Evolutionary conservation across 2,888 invertebrate species (phyloP).

Genomic region (Gortyna flavago): DNA sequence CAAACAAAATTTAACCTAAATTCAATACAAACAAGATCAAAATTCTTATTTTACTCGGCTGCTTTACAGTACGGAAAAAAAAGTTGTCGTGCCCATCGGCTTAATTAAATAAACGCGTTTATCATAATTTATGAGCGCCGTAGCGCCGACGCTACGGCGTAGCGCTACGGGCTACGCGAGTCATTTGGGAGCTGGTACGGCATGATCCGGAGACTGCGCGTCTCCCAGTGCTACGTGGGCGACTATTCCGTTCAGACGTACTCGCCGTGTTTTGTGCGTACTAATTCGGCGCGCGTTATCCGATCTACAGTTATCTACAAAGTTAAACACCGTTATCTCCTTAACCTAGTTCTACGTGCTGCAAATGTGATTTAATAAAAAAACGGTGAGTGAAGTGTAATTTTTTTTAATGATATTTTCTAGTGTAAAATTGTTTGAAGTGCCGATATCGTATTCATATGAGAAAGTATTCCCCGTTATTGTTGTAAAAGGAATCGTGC

Average conservation of each 20-base stretch:
- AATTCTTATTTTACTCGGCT: conserved; percentile 55
- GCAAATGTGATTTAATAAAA: conserved; percentile 79
- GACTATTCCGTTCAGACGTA: conserved; percentile 72
- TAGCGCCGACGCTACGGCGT: conserved; percentile 70
- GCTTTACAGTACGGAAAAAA: conserved; percentile 49
- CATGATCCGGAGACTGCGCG: conserved; percentile 87
- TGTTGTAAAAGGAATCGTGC: conserved; percentile 55
- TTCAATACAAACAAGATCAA: conserved; percentile 56
- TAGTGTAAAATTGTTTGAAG: conserved; percentile 63
- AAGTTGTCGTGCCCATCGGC: conserved; percentile 60
- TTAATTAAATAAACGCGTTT: conserved; percentile 77
- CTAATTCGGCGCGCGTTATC: conserved; percentile 64
- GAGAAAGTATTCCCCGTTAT: conserved; percentile 51
- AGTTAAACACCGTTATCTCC: conserved; percentile 60
- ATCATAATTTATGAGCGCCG: conserved; percentile 74
- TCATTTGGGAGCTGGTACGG: conserved; percentile 75
- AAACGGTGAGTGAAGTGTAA: conserved; percentile 79
- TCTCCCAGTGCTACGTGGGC: conserved; percentile 81
- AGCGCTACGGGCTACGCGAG: conserved; percentile 70
- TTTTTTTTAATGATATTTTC: conserved; percentile 55
- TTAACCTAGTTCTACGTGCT: conserved; percentile 65
- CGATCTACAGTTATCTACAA: conserved; percentile 66
- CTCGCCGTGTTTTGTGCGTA: conserved; percentile 58
- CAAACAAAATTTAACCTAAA: conserved; percentile 43
- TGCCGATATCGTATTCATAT: conserved; percentile 43